These are phyloP conservation scores for Azemiops feae DNA, from an alignment of 2,113 vertebrate species.

Conservation along the genomic window DNA sequence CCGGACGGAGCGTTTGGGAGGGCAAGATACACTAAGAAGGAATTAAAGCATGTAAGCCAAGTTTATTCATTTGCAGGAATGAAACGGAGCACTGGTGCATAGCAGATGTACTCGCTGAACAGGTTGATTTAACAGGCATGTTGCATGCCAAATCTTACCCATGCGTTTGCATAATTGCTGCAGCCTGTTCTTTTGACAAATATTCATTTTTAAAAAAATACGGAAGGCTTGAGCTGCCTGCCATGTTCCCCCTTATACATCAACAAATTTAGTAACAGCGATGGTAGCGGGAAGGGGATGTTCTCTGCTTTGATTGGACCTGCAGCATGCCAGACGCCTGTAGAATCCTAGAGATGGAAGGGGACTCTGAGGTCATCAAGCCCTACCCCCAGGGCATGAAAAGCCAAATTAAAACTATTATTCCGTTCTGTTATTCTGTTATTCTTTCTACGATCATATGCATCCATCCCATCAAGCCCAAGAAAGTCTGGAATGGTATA, in stretches of 20 bases:
- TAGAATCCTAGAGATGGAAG: neutral
- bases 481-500: neutral
- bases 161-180: conserved; percentile 71
- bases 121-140: conserved; percentile 70
- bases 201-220: conserved; percentile 63
- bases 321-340: neutral
- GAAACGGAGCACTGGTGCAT: conserved; percentile 58
- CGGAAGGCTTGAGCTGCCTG: neutral
- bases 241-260: neutral
- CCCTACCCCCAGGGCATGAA: neutral
- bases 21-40: neutral
- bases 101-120: conserved; percentile 70
- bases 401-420: neutral
- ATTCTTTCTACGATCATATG: neutral
- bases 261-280: neutral
- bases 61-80: neutral
- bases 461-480: neutral
- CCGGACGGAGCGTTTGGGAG: conserved; percentile 26
- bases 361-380: neutral
- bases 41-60: conserved; percentile 29
- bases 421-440: neutral
- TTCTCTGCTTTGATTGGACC: neutral
- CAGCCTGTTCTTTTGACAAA: conserved; percentile 71
- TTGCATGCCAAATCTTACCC: conserved; percentile 66
- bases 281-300: neutral